Percentiles rank a stretch among this genome's conserved stretches.
phyloP scores from a whole-genome alignment of 2,113 vertebrate genomes.

The Halcyon malimbica region DNA sequence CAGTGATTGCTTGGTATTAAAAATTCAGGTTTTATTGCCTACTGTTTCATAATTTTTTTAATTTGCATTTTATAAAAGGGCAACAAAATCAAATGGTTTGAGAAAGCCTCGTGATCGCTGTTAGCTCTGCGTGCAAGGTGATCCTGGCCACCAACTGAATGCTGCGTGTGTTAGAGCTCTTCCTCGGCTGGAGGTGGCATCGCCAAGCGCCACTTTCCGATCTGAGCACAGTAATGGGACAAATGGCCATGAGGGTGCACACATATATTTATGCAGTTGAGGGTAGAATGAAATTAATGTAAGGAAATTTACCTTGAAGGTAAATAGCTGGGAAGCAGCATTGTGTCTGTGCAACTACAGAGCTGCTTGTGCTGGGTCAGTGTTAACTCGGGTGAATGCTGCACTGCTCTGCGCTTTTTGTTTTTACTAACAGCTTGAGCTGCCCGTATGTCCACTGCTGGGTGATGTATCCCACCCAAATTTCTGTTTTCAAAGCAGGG shows the following conservation, averaged over 20 bases:
- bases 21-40: conserved; percentile 58
- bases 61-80: conserved; percentile 38
- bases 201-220: neutral
- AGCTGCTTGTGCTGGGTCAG: fast-evolving
- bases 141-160: neutral
- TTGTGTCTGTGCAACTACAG: neutral
- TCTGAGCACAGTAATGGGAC: neutral
- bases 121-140: neutral
- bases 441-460: fast-evolving
- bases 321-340: neutral
- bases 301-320: neutral
- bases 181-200: fast-evolving
- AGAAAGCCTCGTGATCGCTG: neutral
- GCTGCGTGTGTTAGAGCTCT: neutral
- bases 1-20: conserved; percentile 24
- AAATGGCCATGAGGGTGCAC: neutral
- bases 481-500: neutral
- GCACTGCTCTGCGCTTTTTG: neutral
- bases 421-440: neutral
- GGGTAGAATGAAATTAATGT: neutral
- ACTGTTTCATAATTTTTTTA: conserved; percentile 54
- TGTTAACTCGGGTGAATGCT: neutral
- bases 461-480: neutral
- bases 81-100: conserved; percentile 47
- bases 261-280: neutral